Evolutionary conservation across 2,113 vertebrate species (phyloP), one percentile per base, ranked within the genome.

Genomic region (Grantiella picta): DNA sequence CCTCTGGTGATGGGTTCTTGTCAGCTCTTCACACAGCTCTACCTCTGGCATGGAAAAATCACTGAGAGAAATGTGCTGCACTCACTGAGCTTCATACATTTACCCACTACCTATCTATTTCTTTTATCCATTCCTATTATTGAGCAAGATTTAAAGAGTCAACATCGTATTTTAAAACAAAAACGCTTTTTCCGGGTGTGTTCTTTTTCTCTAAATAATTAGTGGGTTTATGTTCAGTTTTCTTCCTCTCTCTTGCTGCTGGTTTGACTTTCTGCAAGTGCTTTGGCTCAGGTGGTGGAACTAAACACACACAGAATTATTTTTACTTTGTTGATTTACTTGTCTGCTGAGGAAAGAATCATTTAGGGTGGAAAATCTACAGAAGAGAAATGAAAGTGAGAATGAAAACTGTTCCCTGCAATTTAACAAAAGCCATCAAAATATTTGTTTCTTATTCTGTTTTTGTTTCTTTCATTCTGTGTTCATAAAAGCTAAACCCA

Each of bases 1-100:
- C 40, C 38, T 54, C 76, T 78, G 97, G 97, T 97, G 97, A 65
- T 72, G 97, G 97, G 90, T 44, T 84, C 45, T 49, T 82, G n/a
- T 65, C 47, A 4, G 52, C 45, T 29, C 13, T 83, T 75, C 53
- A 45, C 60, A 6, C 21, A 49, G 33, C 29, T 76, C 38, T 28
- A 29, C n/a, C 3, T 71, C 69, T 31, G 64, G 42, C 36, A 3
- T 19, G 16, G 9, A 25, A 63, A 84, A 81, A 16, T 59, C 47
- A 10, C 57, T 20, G 54, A 12, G 33, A 24, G 7, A 11, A 24
- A 78, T 31, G 15, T 13, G 31, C n/a, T 71, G 0, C 10, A 1
- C 47, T 68, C 31, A 2, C 38, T 36, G 25, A 57, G 36, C 54
- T 86, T 47, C 6, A 2, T 45, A 0, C n/a, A 20, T 69, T 88